Evolutionary conservation across 2,888 invertebrate genomes (phyloP).

Genomic region (Epirrhoe tristata): DNA sequence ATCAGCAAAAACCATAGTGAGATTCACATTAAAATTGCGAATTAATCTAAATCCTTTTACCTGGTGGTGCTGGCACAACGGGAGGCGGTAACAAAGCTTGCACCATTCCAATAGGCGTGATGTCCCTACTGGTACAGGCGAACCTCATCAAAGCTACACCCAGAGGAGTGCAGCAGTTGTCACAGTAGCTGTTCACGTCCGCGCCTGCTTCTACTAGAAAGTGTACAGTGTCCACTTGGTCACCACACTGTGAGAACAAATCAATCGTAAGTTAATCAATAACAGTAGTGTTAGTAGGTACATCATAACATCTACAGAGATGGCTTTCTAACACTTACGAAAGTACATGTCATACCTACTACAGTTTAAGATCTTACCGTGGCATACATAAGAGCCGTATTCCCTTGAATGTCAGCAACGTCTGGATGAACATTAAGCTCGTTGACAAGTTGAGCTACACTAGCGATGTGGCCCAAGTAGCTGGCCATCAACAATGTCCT

Average conservation of each 20-base stretch:
- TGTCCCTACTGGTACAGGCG: slow-evolving; percentile 57
- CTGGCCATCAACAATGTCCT: slow-evolving; percentile 71
- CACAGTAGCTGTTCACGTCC: slow-evolving; percentile 78
- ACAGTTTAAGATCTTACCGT: slow-evolving; percentile 61
- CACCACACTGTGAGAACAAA: slow-evolving; percentile 57
- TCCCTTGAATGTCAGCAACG: slow-evolving; percentile 81
- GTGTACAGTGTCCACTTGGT: slow-evolving; percentile 65
- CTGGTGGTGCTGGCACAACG: slow-evolving; percentile 21
- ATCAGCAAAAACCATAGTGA: too few relatives aligned
- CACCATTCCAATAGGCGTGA: slow-evolving; percentile 53
- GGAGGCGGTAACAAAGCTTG: slow-evolving; percentile 62
- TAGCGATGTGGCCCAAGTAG: slow-evolving; percentile 63
- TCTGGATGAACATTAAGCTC: slow-evolving; percentile 74
- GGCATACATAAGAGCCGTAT: slow-evolving; percentile 84
- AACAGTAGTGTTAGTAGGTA: too few relatives aligned
- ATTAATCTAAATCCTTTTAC: slow-evolving; percentile 44
- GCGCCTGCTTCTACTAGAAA: slow-evolving; percentile 82
- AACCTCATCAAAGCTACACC: slow-evolving; percentile 72
- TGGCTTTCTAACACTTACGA: too few relatives aligned
- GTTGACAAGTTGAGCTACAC: slow-evolving; percentile 68
- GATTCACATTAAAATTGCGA: too few relatives aligned
- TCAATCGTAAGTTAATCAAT: too few relatives aligned
- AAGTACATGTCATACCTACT: too few relatives aligned
- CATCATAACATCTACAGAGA: too few relatives aligned
- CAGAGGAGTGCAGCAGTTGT: slow-evolving; percentile 83